Conservation (phyloP, 2,113 vertebrate genomes). For the Daboia siamensis region DNA sequence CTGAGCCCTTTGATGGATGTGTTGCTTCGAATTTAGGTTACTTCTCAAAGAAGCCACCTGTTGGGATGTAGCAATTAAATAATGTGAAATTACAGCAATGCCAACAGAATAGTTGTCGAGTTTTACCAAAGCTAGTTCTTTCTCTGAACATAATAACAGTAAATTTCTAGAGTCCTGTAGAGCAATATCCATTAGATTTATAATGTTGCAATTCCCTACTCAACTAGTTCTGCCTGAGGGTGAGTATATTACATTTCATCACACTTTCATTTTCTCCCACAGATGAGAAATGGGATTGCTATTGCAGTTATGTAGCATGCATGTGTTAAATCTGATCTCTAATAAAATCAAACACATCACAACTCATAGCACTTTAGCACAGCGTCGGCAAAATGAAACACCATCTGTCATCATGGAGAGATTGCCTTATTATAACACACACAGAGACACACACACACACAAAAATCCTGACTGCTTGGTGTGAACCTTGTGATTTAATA, state of each 20-base stretch:
- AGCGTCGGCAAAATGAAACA: slow-evolving; percentile 89
- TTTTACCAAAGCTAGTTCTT: slow-evolving; percentile 80
- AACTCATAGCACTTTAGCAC: slow-evolving; percentile 90
- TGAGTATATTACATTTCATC: slow-evolving; percentile 99
- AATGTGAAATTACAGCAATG: slow-evolving; percentile 85
- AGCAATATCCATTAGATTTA: slow-evolving; percentile 99
- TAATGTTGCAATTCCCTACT: slow-evolving; percentile 97
- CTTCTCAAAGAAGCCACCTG: slow-evolving; percentile 69
- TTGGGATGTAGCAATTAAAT: slow-evolving; percentile 86
- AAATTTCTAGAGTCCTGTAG: slow-evolving; percentile 82
- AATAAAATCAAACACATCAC: slow-evolving; percentile 99
- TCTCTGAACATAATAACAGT: slow-evolving; percentile 85
- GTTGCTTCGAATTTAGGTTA: slow-evolving; percentile 57
- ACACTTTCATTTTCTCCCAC: slow-evolving; percentile 99
- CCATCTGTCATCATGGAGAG: slow-evolving; percentile 92
- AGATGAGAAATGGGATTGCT: slow-evolving; percentile 96
- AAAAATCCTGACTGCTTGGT: slow-evolving; percentile 74
- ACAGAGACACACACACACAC: background rate
- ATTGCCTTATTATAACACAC: slow-evolving; percentile 88
- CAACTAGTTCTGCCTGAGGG: slow-evolving; percentile 94
- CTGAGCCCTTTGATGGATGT: slow-evolving; percentile 49
- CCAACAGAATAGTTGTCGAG: slow-evolving; percentile 83
- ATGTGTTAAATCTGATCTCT: slow-evolving; percentile 98
- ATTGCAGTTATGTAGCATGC: slow-evolving; percentile 95
- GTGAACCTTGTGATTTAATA: slow-evolving; percentile 79